Base-by-base conservation (phyloP, 2,888 invertebrate genomes). In the Caenorhabditis afra region DNA sequence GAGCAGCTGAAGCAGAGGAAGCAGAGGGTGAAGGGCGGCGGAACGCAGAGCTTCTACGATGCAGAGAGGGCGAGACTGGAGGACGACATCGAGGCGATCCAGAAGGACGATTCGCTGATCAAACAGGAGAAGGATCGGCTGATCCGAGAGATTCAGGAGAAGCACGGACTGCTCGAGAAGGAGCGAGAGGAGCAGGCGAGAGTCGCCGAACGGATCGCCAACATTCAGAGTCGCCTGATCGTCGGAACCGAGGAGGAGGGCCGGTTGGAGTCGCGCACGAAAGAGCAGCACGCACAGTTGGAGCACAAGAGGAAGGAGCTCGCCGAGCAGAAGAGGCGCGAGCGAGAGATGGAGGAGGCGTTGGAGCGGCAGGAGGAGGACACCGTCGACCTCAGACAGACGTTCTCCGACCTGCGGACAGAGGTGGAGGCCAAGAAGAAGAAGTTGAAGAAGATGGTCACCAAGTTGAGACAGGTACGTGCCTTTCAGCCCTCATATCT, bases 391-490 rank as follows among this genome's bases (percentile, higher is more conserved):
- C 94, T 98, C 67, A 94, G 95, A 71, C 95, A 95, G 89, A 97
- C 96, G 0, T 97, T 95, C 90, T 93, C 95, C 10, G 95, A 94
- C 61, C 92, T 99, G 70, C 96, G 97, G 90, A 97, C 97, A 91
- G 97, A 98, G 91, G 96, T 98, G 1, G 98, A 99, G 90, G 94
- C 95, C 71, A 99, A 98, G 91, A 95, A 96, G 23, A 95, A 94
- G 88, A 96, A 97, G 91, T 91, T 97, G 66, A 95, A 96, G 90
- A 95, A 96, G 74, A 86, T 97, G 89, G 94, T 95, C 89, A 93
- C 94, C 16, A 96, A 96, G 91, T 93, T 95, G 55, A 66, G 78
- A 80, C 77, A 81, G 61, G 64, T 55, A 3, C 3, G 41, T 14
- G 41, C 37, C 37, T 37, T 11, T 37, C n/a, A n/a, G n/a, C n/a